Conservation (phyloP, 2,113 vertebrate genomes). For the Brachirus orientalis region DNA sequence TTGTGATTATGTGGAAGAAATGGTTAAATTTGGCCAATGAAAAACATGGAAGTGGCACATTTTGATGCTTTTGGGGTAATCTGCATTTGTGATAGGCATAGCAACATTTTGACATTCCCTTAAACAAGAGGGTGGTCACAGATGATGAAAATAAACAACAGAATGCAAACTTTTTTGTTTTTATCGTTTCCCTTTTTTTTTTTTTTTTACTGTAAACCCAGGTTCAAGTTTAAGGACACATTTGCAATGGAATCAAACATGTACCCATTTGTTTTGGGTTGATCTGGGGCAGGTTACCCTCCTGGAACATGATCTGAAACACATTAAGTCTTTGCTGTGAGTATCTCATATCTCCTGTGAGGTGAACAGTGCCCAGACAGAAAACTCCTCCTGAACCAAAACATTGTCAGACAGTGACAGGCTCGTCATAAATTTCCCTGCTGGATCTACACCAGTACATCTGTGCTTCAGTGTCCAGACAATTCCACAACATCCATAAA, state of each 20-base stretch:
- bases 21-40: background rate
- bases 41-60: no score
- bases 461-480: slow-evolving; percentile 50
- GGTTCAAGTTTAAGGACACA: background rate
- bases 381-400: slow-evolving; percentile 21
- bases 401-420: slow-evolving; percentile 35
- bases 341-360: slow-evolving; percentile 14
- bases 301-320: slow-evolving; percentile 20
- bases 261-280: background rate
- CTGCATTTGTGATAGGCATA: no score
- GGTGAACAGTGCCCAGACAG: slow-evolving; percentile 11
- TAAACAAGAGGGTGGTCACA: no score
- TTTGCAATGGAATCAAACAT: background rate
- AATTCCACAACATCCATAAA: slow-evolving; percentile 47
- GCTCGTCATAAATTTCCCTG: slow-evolving; percentile 33
- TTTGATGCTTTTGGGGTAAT: no score
- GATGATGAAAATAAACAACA: no score
- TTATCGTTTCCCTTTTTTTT: no score
- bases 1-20: no score
- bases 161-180: no score
- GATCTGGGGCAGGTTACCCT: background rate
- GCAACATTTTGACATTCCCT: no score
- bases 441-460: slow-evolving; percentile 57
- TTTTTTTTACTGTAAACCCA: no score
- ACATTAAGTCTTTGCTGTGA: slow-evolving; percentile 3